Base-by-base conservation (phyloP, 2,113 vertebrate genomes). In the Ursus arctos region DNA sequence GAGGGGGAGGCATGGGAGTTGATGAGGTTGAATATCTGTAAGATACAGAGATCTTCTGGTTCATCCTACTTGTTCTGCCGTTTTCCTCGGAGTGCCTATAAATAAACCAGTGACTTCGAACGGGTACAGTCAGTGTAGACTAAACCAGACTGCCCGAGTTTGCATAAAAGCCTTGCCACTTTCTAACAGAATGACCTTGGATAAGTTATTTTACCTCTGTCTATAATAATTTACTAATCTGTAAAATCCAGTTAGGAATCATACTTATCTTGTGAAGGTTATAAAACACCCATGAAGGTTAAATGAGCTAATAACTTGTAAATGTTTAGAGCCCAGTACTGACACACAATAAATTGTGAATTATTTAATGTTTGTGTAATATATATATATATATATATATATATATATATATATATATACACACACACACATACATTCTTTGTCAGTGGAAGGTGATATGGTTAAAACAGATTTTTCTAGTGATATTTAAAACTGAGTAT, bases 1-100 rank as follows among this genome's bases (percentile, higher is more conserved):
- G 0, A 71, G 7, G 28, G 12, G 5, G 15, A 67, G 0, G 4
- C 19, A 28, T 14, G 6, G 5, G 31, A 15, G 1, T 7, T 51
- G 36, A 7, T 47, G 21, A 83, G 43, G 6, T 4, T 33, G 31
- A 71, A 7, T 43, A 63, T n/a, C 6, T 90, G 1, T 22, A 40
- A 55, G 16, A 33, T 14, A 40, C 7, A 92, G 71, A 91, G 31
- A 86, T 26, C n/a, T 63, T 77, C 57, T 67, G 49, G 16, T 81
- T 88, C 6, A 85, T 61, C 16, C 3, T 85, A 69, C 22, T 36
- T 51, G 31, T 72, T 28, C 36, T 47, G 24, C 6, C 36, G 12
- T 63, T 85, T 90, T 61, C 47, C 40, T 24, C 11, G 4, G 9
- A 15, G 1, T 43, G 9, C 6, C 26, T 33, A 4, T 53, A 79